Evolutionary conservation across 2,113 vertebrate species (phyloP).

Genomic region (Prietella phreatophila): DNA sequence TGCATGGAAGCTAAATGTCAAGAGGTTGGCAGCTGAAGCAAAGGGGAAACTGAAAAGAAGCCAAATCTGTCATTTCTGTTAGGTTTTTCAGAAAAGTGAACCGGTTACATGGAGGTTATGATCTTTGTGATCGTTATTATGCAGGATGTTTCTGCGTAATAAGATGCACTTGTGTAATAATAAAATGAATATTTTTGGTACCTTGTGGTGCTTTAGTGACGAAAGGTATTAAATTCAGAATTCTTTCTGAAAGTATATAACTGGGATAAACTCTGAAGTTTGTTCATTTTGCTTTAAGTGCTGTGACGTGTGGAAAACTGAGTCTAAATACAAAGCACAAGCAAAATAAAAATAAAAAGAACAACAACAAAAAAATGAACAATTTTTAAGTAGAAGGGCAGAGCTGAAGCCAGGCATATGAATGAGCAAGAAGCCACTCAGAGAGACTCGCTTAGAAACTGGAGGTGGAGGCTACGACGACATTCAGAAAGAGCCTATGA

Average conservation of each 20-base stretch:
- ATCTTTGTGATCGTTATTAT: neutral
- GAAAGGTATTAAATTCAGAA: neutral
- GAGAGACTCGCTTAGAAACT: conserved; percentile 23
- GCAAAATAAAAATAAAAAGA: neutral
- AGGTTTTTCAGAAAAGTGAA: neutral
- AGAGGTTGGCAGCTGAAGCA: conserved; percentile 10
- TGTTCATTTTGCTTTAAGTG: neutral
- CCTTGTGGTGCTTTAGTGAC: neutral
- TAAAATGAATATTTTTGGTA: neutral
- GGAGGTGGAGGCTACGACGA: conserved; percentile 34
- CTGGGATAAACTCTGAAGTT: neutral
- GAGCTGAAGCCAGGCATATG: conserved; percentile 25
- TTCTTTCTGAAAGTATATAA: neutral
- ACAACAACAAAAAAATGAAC: neutral
- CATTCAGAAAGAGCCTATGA: conserved; percentile 43
- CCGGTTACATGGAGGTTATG: neutral
- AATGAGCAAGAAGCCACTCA: conserved; percentile 34
- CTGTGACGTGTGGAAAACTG: neutral
- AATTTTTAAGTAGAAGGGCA: neutral
- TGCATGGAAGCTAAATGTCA: conserved; percentile 43
- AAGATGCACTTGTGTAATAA: neutral
- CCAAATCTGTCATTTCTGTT: neutral
- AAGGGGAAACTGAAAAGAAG: neutral
- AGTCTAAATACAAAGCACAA: neutral
- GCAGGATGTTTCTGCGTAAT: neutral